Evolutionary conservation across 2,113 vertebrate genomes (phyloP), one percentile per base, ranked within the genome.

Genomic region (Nycticebus coucang): DNA sequence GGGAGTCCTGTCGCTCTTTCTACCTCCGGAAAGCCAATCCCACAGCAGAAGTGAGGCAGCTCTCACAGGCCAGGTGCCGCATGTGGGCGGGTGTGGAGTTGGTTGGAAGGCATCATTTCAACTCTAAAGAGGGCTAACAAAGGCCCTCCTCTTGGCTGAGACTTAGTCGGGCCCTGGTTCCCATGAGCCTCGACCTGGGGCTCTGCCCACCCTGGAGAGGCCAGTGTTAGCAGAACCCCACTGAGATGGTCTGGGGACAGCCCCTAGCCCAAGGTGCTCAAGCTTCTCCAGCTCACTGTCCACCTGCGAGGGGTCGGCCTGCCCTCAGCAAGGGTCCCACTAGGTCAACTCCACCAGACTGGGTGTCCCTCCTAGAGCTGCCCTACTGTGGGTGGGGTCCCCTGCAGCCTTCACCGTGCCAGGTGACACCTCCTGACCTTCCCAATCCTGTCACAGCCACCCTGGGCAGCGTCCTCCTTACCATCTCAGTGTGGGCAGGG

Each of bases 41-140:
- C 19, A 2, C 21, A 4, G 59, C 35, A 18, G 71, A 14, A 30
- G 35, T 5, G 35, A 66, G 78, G 14, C n/a, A 0, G 9, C 24
- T 57, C 53, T 69, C 50, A 1, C 1, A 7, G 0, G 6, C 9
- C 18, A 53, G 3, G 35, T 2, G 17, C 19, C 0, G 0, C 3
- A 21, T 12, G 69, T 19, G 22, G 55, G 7, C 0, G 0, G 2
- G 7, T 17, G 60, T 37, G 19, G 2, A 2, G 2, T 18, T 1
- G 15, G 10, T 0, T 0, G 1, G 60, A 45, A 28, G n/a, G 2
- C 14, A 15, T 13, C 2, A 1, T 26, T 35, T 69, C 26, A 41
- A 8, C 0, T 53, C 26, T 1, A 21, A 19, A 45, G 60, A 37
- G 13, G 18, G 35, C 2, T 33, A 10, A 21, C 50, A 6, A 12